These are phyloP conservation scores for Macrobrachium rosenbergii DNA, from an alignment of 1,140 invertebrate genomes.

Conservation along the genomic window DNA sequence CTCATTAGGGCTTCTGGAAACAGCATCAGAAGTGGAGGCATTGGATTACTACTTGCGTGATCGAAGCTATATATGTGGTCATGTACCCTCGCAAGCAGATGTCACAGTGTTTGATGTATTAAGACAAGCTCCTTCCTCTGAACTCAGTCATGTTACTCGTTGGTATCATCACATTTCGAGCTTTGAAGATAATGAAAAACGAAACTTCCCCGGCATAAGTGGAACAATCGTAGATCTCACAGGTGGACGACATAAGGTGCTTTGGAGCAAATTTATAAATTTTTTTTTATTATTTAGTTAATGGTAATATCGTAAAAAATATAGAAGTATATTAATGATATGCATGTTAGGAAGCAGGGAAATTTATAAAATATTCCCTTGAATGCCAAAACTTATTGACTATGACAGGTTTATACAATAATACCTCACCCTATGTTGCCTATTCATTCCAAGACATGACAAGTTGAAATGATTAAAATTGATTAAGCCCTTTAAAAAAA, in stretches of 20 bases:
- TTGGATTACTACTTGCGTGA: conserved; percentile 40
- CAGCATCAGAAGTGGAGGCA: conserved; percentile 38
- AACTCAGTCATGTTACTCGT: conserved; percentile 36
- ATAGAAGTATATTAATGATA: not conserved
- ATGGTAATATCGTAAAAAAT: not conserved
- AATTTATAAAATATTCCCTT: not conserved
- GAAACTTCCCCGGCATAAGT: conserved; percentile 33
- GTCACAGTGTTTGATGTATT: conserved; percentile 31
- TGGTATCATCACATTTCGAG: conserved; percentile 52
- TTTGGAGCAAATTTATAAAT: not conserved
- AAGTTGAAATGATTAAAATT: too few species aligned
- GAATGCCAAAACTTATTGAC: not conserved
- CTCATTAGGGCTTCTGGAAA: conserved; percentile 34
- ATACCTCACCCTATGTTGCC: too few species aligned
- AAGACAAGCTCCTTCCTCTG: conserved; percentile 21
- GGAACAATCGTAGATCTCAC: conserved; percentile 36
- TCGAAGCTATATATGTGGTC: conserved; percentile 42
- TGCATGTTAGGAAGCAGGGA: not conserved
- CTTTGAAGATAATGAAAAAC: conserved; percentile 32
- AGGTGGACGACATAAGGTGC: conserved; percentile 38
- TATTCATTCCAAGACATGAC: too few species aligned
- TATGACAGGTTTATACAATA: too few species aligned
- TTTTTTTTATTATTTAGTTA: not conserved
- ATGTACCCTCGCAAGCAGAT: conserved; percentile 40
- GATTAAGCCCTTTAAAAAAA: too few species aligned